Percentiles rank a stretch among this genome's conserved stretches.
Conservation (phyloP, 2,797 vertebrate species). For the Melanogrammus aeglefinus region DNA sequence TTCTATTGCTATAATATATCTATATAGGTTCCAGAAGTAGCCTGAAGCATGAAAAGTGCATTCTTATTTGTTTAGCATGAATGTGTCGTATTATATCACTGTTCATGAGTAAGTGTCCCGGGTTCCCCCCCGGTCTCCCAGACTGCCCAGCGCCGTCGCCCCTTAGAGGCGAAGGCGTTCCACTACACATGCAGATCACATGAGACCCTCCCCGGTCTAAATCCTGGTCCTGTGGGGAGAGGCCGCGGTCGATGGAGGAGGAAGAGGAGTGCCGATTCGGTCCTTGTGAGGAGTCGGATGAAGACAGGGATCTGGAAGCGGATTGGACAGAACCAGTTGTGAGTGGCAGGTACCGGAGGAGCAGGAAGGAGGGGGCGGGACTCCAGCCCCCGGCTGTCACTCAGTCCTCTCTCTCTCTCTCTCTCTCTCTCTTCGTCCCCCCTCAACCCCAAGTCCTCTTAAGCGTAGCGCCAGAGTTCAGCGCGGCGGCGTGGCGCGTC, state of each 20-base stretch:
- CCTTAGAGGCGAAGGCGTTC: slow-evolving; percentile 18
- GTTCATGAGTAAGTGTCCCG: slow-evolving; percentile 36
- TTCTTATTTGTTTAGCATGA: slow-evolving; percentile 48
- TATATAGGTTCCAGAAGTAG: slow-evolving; percentile 49
- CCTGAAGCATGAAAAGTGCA: slow-evolving; percentile 56
- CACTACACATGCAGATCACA: slow-evolving; percentile 23
- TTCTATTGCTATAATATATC: slow-evolving; percentile 62
- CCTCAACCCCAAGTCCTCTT: neutral
- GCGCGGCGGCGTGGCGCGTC: slow-evolving; percentile 20
- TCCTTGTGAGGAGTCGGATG: slow-evolving; percentile 27
- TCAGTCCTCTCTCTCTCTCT: neutral
- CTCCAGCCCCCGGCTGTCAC: slow-evolving; percentile 25
- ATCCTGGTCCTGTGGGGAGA: slow-evolving; percentile 6
- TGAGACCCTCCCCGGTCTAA: slow-evolving; percentile 48
- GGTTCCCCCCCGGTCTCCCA: slow-evolving; percentile 27
- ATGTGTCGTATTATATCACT: slow-evolving; percentile 49
- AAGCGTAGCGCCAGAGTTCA: slow-evolving; percentile 21
- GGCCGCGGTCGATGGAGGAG: slow-evolving; percentile 28
- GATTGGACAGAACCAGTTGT: slow-evolving; percentile 28
- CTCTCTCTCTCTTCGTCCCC: neutral
- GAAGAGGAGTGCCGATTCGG: slow-evolving; percentile 20
- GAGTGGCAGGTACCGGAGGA: slow-evolving; percentile 36
- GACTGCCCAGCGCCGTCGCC: slow-evolving; percentile 38
- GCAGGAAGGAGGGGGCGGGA: neutral
- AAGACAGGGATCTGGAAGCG: slow-evolving; percentile 52